A percentile compares a stretch with the other conserved stretches of the same genome.
Conservation (phyloP, 2,113 vertebrate genomes). For the Rhynchomys soricoides region DNA sequence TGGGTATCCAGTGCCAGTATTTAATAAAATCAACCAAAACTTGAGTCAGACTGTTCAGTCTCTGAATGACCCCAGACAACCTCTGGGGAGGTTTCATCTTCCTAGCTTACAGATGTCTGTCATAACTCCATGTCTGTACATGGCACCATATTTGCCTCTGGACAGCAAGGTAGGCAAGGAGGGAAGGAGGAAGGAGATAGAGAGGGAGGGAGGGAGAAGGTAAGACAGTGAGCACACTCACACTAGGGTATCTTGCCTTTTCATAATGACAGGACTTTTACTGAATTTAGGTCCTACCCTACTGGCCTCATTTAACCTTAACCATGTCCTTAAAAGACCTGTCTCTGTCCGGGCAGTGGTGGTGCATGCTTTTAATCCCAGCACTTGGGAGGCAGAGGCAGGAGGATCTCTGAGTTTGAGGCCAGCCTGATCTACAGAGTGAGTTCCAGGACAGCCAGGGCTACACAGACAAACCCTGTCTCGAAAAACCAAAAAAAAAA, state of each 20-base stretch:
- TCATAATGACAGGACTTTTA: background rate
- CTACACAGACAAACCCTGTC: no score
- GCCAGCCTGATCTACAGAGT: no score
- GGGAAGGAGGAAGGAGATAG: background rate
- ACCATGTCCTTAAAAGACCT: background rate
- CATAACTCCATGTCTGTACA: background rate
- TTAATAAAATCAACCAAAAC: background rate
- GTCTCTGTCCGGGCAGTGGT: no score
- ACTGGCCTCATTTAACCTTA: background rate
- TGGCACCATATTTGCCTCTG: background rate
- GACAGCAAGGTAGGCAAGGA: background rate
- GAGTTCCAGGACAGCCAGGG: no score
- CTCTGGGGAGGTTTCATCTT: background rate
- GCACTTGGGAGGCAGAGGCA: no score
- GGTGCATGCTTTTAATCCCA: no score
- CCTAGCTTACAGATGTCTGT: background rate
- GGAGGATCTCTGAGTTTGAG: no score
- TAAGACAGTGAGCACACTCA: background rate
- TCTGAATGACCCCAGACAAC: background rate
- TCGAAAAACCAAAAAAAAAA: no score
- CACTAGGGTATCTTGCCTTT: background rate
- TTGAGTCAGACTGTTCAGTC: background rate
- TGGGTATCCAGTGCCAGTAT: background rate
- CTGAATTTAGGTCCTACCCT: background rate
- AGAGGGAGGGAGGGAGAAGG: background rate